Evolutionary conservation across 1,140 invertebrate species (phyloP).

Genomic region (Chironomus striatipennis): DNA sequence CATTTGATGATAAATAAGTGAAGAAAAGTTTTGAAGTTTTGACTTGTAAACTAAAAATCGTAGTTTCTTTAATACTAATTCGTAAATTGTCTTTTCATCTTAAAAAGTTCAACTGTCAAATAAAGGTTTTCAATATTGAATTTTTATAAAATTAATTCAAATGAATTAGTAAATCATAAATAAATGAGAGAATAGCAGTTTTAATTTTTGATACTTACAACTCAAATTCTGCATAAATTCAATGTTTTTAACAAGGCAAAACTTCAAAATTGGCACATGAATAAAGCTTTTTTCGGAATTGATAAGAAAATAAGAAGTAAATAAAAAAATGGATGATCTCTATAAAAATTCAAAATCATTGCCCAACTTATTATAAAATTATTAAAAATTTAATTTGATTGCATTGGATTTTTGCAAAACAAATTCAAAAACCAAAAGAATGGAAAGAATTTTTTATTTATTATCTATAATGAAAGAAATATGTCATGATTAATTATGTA

Average conservation of each 20-base stretch:
- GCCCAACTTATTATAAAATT: neutral
- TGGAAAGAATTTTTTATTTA: no score
- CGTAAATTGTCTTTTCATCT: no score
- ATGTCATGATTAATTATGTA: no score
- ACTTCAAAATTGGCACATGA: neutral
- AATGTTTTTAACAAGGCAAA: neutral
- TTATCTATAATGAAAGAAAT: no score
- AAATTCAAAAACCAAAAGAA: no score
- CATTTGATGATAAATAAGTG: no score
- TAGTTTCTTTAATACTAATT: no score
- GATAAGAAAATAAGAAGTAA: conserved; percentile 19
- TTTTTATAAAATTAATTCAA: no score
- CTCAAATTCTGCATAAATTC: neutral
- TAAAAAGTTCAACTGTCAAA: neutral
- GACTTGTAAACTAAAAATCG: no score
- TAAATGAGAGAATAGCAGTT: no score
- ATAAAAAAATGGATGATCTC: neutral
- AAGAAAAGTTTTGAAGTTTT: no score
- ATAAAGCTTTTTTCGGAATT: conserved; percentile 20
- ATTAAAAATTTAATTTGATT: conserved; percentile 8
- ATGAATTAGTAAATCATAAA: no score
- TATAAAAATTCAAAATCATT: neutral
- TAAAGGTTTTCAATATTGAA: neutral
- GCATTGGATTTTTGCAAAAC: neutral
- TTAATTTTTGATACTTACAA: neutral